Percentiles rank a stretch among this genome's conserved stretches.
phyloP scores from a whole-genome alignment of 2,113 vertebrate genomes.

The Laticauda laticaudata region DNA sequence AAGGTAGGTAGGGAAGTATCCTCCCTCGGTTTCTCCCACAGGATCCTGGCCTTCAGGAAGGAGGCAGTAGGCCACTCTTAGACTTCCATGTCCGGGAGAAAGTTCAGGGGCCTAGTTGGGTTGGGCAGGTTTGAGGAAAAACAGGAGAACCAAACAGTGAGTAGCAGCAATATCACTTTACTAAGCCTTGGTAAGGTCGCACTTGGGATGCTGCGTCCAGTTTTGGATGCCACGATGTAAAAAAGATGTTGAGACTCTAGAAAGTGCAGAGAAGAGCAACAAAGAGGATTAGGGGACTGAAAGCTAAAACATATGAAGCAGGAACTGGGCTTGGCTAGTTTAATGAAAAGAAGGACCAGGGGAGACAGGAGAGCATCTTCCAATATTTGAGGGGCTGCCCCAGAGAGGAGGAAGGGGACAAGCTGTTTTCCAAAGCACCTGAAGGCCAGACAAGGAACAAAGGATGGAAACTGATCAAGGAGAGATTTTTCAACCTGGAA shows the following conservation, averaged over 20 bases:
- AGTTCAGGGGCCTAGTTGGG: neutral
- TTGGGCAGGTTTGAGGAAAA: neutral
- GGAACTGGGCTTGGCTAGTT: neutral
- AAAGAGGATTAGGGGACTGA: neutral
- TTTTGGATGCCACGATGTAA: neutral
- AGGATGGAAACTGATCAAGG: no score
- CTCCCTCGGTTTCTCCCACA: neutral
- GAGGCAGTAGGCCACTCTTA: neutral
- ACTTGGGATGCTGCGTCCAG: neutral
- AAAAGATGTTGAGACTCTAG: neutral
- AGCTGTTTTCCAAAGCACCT: no score
- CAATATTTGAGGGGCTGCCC: neutral
- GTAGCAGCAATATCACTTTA: neutral
- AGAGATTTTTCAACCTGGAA: no score
- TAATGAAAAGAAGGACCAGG: neutral
- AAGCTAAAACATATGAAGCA: accelerated
- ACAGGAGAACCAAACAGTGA: neutral
- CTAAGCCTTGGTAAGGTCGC: no score
- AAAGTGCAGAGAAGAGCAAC: neutral
- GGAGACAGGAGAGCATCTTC: neutral
- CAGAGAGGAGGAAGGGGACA: no score
- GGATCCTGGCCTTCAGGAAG: neutral
- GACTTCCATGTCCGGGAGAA: neutral
- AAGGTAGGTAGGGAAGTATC: neutral
- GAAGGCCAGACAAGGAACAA: no score